Evolutionary conservation across 2,113 vertebrate genomes (phyloP).

Genomic region (Hydrochoerus hydrochaeris): DNA sequence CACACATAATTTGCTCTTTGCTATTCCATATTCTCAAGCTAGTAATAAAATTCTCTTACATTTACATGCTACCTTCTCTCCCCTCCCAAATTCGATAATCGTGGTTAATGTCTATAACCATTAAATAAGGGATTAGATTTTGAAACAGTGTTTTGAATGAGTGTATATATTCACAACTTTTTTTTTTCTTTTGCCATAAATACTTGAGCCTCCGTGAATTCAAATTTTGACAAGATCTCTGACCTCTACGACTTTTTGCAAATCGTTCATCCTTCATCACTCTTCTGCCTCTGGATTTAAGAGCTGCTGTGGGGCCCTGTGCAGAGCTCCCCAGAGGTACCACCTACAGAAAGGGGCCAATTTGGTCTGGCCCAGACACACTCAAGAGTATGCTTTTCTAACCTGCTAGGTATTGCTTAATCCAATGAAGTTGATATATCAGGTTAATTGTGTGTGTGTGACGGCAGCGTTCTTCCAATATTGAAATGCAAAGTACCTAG

Average conservation of each 20-base stretch:
- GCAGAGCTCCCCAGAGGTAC: not conserved
- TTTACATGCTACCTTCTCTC: not conserved
- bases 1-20: not conserved
- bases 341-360: not conserved
- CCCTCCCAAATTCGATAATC: not conserved
- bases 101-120: not conserved
- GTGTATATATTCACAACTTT: not conserved
- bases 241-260: not conserved
- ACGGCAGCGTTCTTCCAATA: not conserved
- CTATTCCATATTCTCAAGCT: not conserved
- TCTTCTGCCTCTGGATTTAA: not conserved
- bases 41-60: not conserved
- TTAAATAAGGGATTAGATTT: constrained; percentile 22
- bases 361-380: not conserved
- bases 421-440: too few relatives aligned
- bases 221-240: constrained; percentile 43
- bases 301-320: not conserved
- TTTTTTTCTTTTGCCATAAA: constrained; percentile 36
- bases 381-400: too few relatives aligned
- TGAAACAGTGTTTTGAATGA: constrained; percentile 48
- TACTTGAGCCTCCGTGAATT: not conserved
- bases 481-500: not conserved
- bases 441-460: too few relatives aligned
- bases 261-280: constrained; percentile 2
- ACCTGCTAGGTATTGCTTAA: too few relatives aligned